A percentile compares a stretch with the other conserved stretches of the same genome.
These are phyloP conservation scores for Sapayoa aenigma DNA, from an alignment of 2,113 vertebrate species.

Conservation along the genomic window DNA sequence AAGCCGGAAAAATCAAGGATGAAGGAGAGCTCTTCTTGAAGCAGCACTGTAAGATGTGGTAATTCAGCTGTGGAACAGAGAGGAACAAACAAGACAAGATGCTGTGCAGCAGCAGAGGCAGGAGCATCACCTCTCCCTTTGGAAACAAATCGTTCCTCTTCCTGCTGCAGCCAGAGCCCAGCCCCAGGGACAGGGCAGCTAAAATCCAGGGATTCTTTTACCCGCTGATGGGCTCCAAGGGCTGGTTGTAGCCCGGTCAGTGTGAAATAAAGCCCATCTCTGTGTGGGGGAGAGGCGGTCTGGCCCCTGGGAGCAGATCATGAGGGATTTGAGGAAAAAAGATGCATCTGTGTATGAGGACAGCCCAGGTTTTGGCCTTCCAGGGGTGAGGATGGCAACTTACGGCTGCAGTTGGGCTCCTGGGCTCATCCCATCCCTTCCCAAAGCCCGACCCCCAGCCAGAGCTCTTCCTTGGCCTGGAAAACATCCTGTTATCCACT, in stretches of 20 bases:
- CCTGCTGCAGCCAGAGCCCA: background rate
- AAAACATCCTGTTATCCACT: background rate
- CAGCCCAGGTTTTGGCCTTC: background rate
- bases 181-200: background rate
- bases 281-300: rapidly evolving
- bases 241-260: background rate
- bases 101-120: background rate
- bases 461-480: background rate
- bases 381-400: background rate
- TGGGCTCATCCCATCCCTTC: background rate
- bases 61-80: background rate
- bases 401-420: background rate
- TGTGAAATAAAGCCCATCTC: background rate
- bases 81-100: background rate
- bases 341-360: background rate
- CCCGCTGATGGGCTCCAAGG: background rate
- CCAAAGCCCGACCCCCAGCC: background rate
- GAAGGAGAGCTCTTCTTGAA: background rate
- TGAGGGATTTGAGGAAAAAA: background rate
- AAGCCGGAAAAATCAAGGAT: background rate
- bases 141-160: background rate
- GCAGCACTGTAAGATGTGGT: background rate
- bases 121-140: background rate
- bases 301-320: rapidly evolving
- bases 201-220: background rate